Base-by-base conservation (phyloP, 2,797 vertebrate species). In the Varecia variegata region DNA sequence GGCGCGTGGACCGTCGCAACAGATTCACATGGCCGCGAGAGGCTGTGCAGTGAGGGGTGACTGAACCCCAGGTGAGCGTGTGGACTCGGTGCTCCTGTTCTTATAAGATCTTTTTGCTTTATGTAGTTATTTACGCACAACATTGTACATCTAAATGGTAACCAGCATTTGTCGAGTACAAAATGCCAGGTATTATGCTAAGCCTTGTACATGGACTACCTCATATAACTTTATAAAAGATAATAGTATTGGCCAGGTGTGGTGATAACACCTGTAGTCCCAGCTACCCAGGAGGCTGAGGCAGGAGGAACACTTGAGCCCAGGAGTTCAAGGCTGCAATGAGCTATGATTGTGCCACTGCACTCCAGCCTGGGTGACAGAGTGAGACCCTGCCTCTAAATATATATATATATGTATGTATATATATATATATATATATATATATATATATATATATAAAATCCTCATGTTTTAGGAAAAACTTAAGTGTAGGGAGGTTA, bases 101-200 rank as follows among this genome's bases (percentile, higher is more conserved):
- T 0, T 1, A 38, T 17, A 3, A 3, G 5, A 3, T 1, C 1
- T 4, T 17, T 13, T 13, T 23, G 58, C 25, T 40, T 38, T 18
- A 2, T 2, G 2, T 1, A 8, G 35, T 68, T 35, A 30, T 14
- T 10, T 54, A n/a, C 3, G 15, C 12, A 32, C 0, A 11, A 58
- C 4, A 0, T 11, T 4, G 40, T 7, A 10, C 62, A 68, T 30
- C 60, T 40, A 18, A 68, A 68, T 14, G 60, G 50, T 43, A 45
- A 35, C 52, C 15, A 30, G 45, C 2, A 23, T 32, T 1, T 20
- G 10, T 4, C 25, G 7, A 60, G 38, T 12, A 32, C 12, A 12
- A 58, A 62, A 23, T 18, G 40, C 47, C 62, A 47, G 17, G 27
- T 6, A 14, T 23, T 40, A n/a, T 4, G 4, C 10, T 38, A 50